Evolutionary conservation across 2,797 vertebrate genomes (phyloP), one percentile per base, ranked within the genome.

Genomic region (Melopsittacus undulatus): DNA sequence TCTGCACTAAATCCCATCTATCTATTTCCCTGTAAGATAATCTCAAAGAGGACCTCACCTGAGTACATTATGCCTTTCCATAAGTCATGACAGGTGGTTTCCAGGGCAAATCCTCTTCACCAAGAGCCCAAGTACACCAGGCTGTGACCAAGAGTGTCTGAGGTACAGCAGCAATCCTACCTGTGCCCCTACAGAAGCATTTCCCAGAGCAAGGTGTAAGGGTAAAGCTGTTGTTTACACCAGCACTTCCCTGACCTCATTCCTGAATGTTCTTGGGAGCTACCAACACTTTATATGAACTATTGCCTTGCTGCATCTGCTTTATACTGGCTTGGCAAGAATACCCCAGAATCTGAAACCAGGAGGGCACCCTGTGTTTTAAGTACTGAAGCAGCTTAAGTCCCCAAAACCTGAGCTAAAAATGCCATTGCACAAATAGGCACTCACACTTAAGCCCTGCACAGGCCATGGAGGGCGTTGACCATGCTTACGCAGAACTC

Each of bases 81-180:
- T 4, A 27, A 43, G 24, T 12, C 56, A 30, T 0, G n/a, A 77
- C 23, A 40, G 43, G 32, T 2, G 5, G 30, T 11, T 69, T 63
- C 23, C 66, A 63, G 72, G 68, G 75, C 59, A 76, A 85, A 34
- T 1, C 40, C 27, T 36, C 59, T 10, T 79, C 54, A 38, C 9
- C 45, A 8, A 42, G 32, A 85, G 34, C 46, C 42, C 22, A 20
- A 15, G 27, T 24, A 19, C 3, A 2, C 5, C 30, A 49, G n/a
- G 63, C 36, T 42, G 68, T 11, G 45, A 24, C 36, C 13, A 5
- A 0, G 2, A 19, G 4, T 18, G 15, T 6, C 56, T 3, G 23
- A 72, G 59, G 59, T 29, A 20, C 29, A 46, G 52, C 69, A 36
- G 29, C 9, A 56, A 18, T 5, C n/a, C 29, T 7, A 17, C 59